Base-by-base conservation (phyloP, 2,888 invertebrate species). In the Laothoe populi region DNA sequence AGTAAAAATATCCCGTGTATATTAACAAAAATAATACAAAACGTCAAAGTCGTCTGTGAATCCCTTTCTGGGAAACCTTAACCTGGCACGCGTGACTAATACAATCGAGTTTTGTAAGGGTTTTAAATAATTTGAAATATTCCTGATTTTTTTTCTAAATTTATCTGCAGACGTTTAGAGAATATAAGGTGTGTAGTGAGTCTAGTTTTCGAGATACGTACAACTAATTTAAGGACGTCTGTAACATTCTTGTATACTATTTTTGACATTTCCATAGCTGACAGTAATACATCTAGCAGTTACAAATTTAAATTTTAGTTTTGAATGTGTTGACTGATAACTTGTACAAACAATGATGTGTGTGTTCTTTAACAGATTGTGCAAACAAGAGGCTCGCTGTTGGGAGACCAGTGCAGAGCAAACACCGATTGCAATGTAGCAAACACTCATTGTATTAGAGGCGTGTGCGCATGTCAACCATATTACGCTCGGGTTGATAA, bases 401-500 rank as follows among this genome's bases (percentile, higher is more conserved):
- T 96, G 60, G 96, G 96, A 31, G 94, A 94, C 63, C 89, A 91
- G 68, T 97, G 96, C 82, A 92, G 90, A 68, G 87, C 90, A 61
- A 94, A 94, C 78, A 87, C 88, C 71, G 95, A 96, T 72, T 97
- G 97, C 84, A 92, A 92, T 69, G 93, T 95, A 66, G 84, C 91
- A 63, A 94, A 95, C 77, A 94, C 96, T 68, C 94, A 94, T 66
- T 96, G 96, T 84, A 87, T 93, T 70, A 88, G 93, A 78, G 97
- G 97, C 72, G 93, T 94, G 70, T 98, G 98, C 90, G 94, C 95
- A 64, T 98, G 98, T 87, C 95, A 96, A 84, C 96, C 97, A 38
- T 97, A 96, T 88, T 97, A 95, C 87, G 97, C 97, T 40, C 94
- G 94, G 82, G 95, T 95, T 83, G 96, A 98, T 88, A 94, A 94